phyloP scores from a whole-genome alignment of 2,113 vertebrate genomes.

The Ochotona curzoniae region DNA sequence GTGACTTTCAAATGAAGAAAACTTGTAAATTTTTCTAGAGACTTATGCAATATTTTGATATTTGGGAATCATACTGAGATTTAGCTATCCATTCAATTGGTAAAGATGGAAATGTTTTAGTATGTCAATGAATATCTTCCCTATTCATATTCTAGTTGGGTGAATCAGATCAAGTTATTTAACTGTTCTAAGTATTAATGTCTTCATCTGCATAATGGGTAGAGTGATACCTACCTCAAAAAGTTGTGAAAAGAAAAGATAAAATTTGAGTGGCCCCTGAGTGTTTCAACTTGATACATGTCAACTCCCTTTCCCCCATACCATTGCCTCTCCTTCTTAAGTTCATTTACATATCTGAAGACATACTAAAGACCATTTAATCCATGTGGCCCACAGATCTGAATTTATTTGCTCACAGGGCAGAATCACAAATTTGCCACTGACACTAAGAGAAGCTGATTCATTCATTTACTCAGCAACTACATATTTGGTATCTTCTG shows the following conservation, averaged over 20 bases:
- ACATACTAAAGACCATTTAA: neutral
- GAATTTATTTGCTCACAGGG: neutral
- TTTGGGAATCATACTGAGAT: neutral
- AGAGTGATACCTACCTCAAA: slow-evolving; percentile 5
- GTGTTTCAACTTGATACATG: neutral
- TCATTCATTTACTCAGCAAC: neutral
- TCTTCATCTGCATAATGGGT: neutral
- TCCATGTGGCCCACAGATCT: neutral
- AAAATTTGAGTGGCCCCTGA: neutral
- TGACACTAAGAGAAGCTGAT: neutral
- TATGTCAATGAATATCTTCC: neutral
- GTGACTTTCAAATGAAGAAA: neutral
- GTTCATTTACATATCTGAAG: neutral
- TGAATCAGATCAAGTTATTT: neutral
- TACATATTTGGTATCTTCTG: neutral
- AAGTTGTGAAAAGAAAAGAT: neutral
- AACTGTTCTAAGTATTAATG: neutral
- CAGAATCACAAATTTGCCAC: neutral
- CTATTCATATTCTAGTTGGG: neutral
- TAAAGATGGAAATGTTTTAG: neutral
- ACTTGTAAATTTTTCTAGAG: slow-evolving; percentile 8
- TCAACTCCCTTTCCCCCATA: neutral
- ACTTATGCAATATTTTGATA: slow-evolving; percentile 10
- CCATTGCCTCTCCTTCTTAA: neutral
- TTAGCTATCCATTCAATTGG: neutral